Base-by-base conservation (phyloP, 2,113 vertebrate genomes). In the Chlamydotis undulata region DNA sequence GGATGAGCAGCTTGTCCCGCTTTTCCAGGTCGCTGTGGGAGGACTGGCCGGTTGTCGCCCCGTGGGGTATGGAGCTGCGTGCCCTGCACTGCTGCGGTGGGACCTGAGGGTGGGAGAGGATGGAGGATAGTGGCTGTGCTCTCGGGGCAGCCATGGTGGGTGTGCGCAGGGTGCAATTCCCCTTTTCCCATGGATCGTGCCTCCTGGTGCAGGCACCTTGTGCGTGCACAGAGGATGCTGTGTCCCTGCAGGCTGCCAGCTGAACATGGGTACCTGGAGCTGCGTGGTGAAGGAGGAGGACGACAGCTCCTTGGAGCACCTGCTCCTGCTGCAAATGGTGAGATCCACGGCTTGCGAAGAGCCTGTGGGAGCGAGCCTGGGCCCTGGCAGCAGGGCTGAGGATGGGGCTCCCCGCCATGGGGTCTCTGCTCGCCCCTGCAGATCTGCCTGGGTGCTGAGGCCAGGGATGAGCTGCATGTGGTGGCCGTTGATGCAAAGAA, bases 261-360 rank as follows among this genome's bases (percentile, higher is more conserved):
- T 98, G 89, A 83, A 33, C 57, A 13, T 7, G 3, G 87, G 29
- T 9, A 39, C 86, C 53, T 89, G 29, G 52, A 97, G 50, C 57
- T 97, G 53, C 4, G 69, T 97, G 61, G 83, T 98, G 82, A 18
- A 97, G 76, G 97, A 92, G 57, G 89, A 95, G 0, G 91, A 97
- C 7, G 97, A 97, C 41, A 41, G 12, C 61, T 74, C 96, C 35
- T 16, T 97, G 86, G 97, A 98, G 93, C 97, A 98, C 55, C 85
- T 98, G 84, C 50, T 98, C 45, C 94, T 95, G 50, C 89, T 98
- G 94, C 83, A 77, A 45, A 98, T 93, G 55, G 98, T 98, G 95
- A 97, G 95, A 24, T 2, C 13, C 0, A 1, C 3, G 19, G n/a
- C 12, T 25, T 2, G 26, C 28, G 1, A 2, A 12, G 50, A 41